Conservation (phyloP, 35 echinoderm and acorn worm genomes). For the Apostichopus japonicus region DNA sequence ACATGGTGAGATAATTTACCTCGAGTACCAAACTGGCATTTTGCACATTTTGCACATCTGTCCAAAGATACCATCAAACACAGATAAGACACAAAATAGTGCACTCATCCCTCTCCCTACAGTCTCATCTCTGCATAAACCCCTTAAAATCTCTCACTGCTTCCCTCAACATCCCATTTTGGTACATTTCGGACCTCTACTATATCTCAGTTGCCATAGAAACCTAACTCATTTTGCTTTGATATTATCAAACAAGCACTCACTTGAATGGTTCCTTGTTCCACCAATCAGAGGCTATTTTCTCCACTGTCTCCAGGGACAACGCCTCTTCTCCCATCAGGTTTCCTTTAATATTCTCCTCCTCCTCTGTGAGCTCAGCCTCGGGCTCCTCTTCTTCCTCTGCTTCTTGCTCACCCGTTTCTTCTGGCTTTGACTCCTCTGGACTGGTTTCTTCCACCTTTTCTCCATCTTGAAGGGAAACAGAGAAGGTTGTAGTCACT, state of each 20-base stretch:
- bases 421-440: constrained; percentile 17
- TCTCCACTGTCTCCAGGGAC: constrained; percentile 79
- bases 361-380: constrained; percentile 83
- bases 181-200: no score
- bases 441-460: constrained; percentile 4
- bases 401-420: constrained; percentile 10
- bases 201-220: no score
- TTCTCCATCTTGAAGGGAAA: constrained; percentile 33
- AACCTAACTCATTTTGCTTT: no score
- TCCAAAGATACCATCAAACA: no score
- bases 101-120: no score
- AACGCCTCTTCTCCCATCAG: constrained; percentile 87
- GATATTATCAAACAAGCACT: background rate
- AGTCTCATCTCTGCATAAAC: no score
- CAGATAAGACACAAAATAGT: no score
- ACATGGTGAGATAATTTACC: no score
- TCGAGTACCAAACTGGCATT: no score
- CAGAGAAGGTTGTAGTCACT: background rate
- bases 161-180: no score
- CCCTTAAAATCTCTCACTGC: no score
- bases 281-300: constrained; percentile 93
- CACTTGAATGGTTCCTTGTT: constrained; percentile 93
- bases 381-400: constrained; percentile 64
- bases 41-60: no score
- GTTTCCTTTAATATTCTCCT: constrained; percentile 97